These are phyloP conservation scores for Cephalopterus ornatus DNA, from an alignment of 2,113 vertebrate species.

Conservation along the genomic window DNA sequence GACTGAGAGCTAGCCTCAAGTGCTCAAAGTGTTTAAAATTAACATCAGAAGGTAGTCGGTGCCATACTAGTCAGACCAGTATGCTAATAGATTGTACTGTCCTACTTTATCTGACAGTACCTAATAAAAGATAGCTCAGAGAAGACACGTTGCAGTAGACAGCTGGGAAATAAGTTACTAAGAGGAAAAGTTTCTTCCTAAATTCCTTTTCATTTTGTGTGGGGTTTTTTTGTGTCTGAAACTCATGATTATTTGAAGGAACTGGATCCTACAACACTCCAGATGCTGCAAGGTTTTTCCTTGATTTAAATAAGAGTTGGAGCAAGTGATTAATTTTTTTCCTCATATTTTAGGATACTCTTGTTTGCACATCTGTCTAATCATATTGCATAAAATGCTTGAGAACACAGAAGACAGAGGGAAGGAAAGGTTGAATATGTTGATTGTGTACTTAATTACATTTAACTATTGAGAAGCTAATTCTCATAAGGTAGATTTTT, in stretches of 20 bases:
- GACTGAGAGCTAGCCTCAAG: background rate
- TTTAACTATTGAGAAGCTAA: slow-evolving; percentile 2
- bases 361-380: slow-evolving; percentile 42
- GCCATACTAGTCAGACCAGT: background rate
- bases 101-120: background rate
- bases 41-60: background rate
- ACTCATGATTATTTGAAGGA: background rate
- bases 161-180: background rate
- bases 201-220: background rate
- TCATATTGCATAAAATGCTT: slow-evolving; percentile 23
- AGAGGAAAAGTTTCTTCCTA: background rate
- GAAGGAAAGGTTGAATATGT: background rate
- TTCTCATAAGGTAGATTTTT: background rate
- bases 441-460: background rate
- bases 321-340: slow-evolving; percentile 20
- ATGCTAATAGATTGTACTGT: background rate
- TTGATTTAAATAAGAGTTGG: background rate
- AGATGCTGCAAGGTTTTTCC: background rate
- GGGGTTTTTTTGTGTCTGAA: background rate
- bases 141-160: background rate
- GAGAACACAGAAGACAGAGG: background rate
- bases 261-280: background rate
- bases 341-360: background rate
- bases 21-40: slow-evolving; percentile 1
- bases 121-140: background rate